A percentile compares a stretch with the other conserved stretches of the same genome.
These are phyloP conservation scores for Sipha flava DNA, from an alignment of 1,140 invertebrate species.

Conservation along the genomic window DNA sequence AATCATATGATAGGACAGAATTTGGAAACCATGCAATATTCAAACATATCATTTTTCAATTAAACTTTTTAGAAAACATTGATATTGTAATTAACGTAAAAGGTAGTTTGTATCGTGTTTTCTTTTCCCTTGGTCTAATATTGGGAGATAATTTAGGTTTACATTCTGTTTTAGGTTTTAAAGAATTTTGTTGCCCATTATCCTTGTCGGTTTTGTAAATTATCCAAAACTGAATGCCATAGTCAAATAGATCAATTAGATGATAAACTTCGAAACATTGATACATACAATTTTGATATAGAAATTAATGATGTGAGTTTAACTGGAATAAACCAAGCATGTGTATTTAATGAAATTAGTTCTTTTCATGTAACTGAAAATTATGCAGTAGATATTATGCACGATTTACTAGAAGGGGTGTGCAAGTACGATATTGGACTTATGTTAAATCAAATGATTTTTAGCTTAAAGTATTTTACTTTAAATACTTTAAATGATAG, in stretches of 20 bases:
- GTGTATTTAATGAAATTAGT: conserved; percentile 40
- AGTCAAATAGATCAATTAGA: not conserved
- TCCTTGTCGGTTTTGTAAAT: conserved; percentile 36
- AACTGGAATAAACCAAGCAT: conserved; percentile 42
- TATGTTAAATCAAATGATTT: conserved; percentile 40
- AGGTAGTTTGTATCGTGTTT: too few species aligned
- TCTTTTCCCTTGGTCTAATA: conserved; percentile 35
- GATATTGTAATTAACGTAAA: conserved; percentile 17
- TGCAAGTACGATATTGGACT: conserved; percentile 41
- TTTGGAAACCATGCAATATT: conserved; percentile 34
- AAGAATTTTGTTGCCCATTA: conserved; percentile 31
- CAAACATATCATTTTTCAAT: too few species aligned
- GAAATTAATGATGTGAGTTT: conserved; percentile 22
- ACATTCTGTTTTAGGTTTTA: conserved; percentile 35
- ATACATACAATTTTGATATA: not conserved
- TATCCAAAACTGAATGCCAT: not conserved
- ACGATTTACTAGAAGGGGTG: conserved; percentile 44
- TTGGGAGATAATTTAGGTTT: too few species aligned
- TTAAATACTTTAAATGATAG: conserved; percentile 37
- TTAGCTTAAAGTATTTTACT: conserved; percentile 39
- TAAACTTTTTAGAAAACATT: not conserved
- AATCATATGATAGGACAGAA: conserved; percentile 33
- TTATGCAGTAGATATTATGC: conserved; percentile 42
- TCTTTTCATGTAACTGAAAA: conserved; percentile 43
- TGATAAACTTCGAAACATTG: not conserved